A percentile compares a stretch with the other conserved stretches of the same genome.
These are phyloP conservation scores for Gymnothorax reevesii DNA, from an alignment of 2,797 vertebrate species.

Conservation along the genomic window DNA sequence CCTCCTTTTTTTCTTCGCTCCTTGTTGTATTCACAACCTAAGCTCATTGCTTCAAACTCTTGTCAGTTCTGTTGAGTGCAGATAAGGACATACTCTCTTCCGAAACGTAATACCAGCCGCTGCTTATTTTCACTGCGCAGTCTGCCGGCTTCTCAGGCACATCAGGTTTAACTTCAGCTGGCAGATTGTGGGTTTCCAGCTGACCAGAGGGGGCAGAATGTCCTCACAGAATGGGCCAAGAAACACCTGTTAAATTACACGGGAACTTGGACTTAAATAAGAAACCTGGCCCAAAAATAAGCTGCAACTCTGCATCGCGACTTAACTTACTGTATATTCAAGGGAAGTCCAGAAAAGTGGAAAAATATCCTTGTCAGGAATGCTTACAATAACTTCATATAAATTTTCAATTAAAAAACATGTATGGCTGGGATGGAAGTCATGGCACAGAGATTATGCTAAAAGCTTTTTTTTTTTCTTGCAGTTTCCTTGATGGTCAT, in stretches of 20 bases:
- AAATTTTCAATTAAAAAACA: neutral
- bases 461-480: neutral
- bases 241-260: neutral
- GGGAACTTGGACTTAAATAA: neutral
- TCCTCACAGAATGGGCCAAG: neutral
- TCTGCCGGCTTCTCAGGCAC: neutral
- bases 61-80: neutral
- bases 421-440: neutral
- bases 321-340: neutral
- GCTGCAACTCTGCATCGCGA: neutral
- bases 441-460: neutral
- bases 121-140: neutral
- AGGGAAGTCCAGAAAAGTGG: neutral
- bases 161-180: neutral
- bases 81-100: slow-evolving; percentile 4
- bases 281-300: neutral
- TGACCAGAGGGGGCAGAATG: neutral
- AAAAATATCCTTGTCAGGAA: neutral
- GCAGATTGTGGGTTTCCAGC: neutral
- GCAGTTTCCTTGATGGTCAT: neutral
- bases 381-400: neutral
- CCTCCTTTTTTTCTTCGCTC: too few relatives aligned
- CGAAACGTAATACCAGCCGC: neutral
- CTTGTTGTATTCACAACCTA: neutral
- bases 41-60: neutral